These are phyloP conservation scores for Polymixis flavicincta DNA, from an alignment of 2,888 invertebrate genomes.

Conservation along the genomic window DNA sequence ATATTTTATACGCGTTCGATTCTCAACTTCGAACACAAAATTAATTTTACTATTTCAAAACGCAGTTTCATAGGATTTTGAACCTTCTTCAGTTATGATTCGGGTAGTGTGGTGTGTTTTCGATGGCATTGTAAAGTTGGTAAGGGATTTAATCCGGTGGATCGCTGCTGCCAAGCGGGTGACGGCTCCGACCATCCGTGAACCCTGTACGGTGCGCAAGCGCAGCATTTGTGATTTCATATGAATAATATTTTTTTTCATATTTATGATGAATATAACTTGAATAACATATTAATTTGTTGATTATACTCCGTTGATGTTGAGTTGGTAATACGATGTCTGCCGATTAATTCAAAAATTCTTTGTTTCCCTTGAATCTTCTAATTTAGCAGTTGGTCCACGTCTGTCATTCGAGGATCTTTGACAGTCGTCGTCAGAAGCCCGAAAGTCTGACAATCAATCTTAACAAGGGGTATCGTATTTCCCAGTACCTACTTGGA, in stretches of 20 bases:
- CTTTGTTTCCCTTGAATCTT: background rate
- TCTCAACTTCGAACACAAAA: slow-evolving; percentile 66
- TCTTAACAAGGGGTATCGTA: too few relatives aligned
- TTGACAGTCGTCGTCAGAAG: too few relatives aligned
- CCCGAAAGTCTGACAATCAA: too few relatives aligned
- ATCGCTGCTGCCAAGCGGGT: slow-evolving; percentile 77
- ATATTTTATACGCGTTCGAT: slow-evolving; percentile 78
- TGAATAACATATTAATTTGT: background rate
- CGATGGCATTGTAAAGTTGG: slow-evolving; percentile 62
- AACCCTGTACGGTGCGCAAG: slow-evolving; percentile 80
- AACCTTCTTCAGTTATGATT: slow-evolving; percentile 52
- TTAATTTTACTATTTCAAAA: slow-evolving; percentile 22
- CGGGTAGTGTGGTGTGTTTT: slow-evolving; percentile 39
- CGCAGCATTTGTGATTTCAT: slow-evolving; percentile 60
- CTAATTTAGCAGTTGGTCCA: too few relatives aligned
- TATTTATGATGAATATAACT: background rate
- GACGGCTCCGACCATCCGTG: slow-evolving; percentile 85
- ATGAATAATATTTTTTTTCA: slow-evolving; percentile 22
- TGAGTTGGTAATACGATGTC: background rate
- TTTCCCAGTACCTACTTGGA: too few relatives aligned
- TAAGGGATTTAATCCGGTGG: slow-evolving; percentile 77
- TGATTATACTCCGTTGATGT: background rate
- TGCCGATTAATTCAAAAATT: background rate
- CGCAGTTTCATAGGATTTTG: slow-evolving; percentile 38
- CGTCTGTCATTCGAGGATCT: too few relatives aligned